Percentiles rank a stretch among this genome's conserved stretches.
Evolutionary conservation across 1,140 invertebrate species (phyloP).

Genomic region (Lineus longissimus): DNA sequence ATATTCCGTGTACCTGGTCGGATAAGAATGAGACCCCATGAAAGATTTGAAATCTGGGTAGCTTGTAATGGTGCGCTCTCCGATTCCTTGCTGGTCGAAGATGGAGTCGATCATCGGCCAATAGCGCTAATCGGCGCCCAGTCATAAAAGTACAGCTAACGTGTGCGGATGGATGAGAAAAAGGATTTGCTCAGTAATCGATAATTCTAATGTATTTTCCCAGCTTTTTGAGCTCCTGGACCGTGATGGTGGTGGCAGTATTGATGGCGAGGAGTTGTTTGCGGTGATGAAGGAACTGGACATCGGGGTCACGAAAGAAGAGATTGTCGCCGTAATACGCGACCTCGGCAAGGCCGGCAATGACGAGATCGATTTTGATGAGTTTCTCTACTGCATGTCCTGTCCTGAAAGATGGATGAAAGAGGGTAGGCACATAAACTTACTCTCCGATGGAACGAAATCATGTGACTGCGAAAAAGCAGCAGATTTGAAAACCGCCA

Average conservation of each 20-base stretch:
- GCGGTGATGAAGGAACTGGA: conserved; percentile 41
- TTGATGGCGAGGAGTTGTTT: conserved; percentile 40
- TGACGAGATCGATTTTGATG: conserved; percentile 46
- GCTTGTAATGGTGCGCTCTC: too few species aligned
- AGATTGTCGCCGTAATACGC: conserved; percentile 40
- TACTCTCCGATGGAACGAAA: too few species aligned
- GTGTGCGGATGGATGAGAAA: not conserved
- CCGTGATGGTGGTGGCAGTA: conserved; percentile 28
- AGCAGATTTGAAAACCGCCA: too few species aligned
- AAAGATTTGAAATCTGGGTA: too few species aligned
- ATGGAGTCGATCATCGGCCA: too few species aligned
- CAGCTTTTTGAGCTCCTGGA: conserved; percentile 35
- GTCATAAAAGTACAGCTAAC: not conserved
- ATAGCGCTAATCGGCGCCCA: not conserved
- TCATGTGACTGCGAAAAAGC: too few species aligned
- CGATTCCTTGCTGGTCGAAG: too few species aligned
- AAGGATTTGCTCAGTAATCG: not conserved
- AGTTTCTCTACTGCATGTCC: conserved; percentile 33
- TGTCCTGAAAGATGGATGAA: not conserved
- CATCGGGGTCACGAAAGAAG: conserved; percentile 41
- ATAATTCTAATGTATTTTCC: not conserved
- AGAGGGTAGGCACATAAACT: too few species aligned
- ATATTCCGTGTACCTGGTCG: too few species aligned
- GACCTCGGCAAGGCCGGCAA: conserved; percentile 47
- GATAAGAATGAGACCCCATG: too few species aligned